phyloP scores from a whole-genome alignment of 2,797 vertebrate genomes.

The Nasua narica region DNA sequence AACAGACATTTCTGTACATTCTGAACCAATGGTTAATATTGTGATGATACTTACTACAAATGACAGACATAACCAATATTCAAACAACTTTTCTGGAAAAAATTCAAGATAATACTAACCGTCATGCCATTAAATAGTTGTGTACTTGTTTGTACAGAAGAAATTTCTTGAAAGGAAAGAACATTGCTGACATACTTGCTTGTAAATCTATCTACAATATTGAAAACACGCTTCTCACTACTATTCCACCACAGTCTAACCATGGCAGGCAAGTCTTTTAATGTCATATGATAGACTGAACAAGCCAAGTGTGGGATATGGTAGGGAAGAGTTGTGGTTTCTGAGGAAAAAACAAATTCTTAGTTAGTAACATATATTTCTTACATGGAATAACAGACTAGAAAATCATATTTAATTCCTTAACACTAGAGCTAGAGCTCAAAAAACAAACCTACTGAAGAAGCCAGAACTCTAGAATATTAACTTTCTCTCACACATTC shows the following conservation, averaged over 20 bases:
- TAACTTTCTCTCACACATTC: not conserved
- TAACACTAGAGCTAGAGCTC: not conserved
- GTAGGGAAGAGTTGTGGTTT: conserved; percentile 82
- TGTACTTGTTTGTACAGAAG: conserved; percentile 93
- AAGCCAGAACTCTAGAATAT: not conserved
- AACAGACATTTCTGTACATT: not conserved
- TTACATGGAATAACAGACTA: not conserved
- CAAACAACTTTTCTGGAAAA: conserved; percentile 32
- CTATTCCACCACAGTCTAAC: conserved; percentile 98
- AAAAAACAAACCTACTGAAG: not conserved
- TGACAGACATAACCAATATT: not conserved
- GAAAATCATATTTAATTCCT: not conserved
- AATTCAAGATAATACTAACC: conserved; percentile 84
- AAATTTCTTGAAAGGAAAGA: conserved; percentile 95
- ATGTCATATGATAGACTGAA: conserved; percentile 92
- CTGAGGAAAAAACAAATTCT: conserved; percentile 78
- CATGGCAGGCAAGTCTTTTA: conserved; percentile 97
- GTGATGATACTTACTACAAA: not conserved
- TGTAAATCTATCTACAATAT: conserved; percentile 94
- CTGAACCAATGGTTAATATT: not conserved
- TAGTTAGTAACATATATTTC: not conserved
- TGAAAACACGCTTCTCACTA: conserved; percentile 96
- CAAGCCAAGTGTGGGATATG: conserved; percentile 96
- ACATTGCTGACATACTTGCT: conserved; percentile 94
- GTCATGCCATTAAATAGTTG: conserved; percentile 96